Conservation (phyloP, 1,140 invertebrate genomes). For the Dendroctonus ponderosae region DNA sequence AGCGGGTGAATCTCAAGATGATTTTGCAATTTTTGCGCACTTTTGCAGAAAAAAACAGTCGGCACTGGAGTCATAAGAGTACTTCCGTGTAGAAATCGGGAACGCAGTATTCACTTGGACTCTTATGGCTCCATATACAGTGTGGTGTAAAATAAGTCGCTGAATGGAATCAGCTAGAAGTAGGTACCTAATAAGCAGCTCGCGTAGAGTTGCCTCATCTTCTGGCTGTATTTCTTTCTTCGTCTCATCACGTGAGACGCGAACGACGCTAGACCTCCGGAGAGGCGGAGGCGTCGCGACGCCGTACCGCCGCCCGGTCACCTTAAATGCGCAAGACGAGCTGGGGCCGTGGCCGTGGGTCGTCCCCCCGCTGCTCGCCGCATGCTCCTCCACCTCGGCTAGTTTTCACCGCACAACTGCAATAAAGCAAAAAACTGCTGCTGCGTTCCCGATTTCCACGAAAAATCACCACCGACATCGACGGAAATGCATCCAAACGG, state of each 20-base stretch:
- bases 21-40: no score
- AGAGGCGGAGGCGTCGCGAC: conserved; percentile 42
- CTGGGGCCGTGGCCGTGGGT: conserved; percentile 46
- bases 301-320: conserved; percentile 36
- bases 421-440: no score
- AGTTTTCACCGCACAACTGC: conserved; percentile 28
- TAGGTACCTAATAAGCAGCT: conserved; percentile 81
- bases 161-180: background rate
- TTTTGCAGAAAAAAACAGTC: no score
- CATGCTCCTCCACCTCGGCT: conserved; percentile 52
- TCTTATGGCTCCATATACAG: no score
- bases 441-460: no score
- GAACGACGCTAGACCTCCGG: conserved; percentile 32
- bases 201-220: conserved; percentile 81
- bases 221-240: conserved; percentile 64
- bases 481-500: no score
- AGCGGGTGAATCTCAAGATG: no score
- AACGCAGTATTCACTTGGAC: no score
- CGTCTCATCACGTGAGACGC: conserved; percentile 50
- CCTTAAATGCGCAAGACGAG: conserved; percentile 42
- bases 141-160: no score
- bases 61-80: no score
- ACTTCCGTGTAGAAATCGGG: no score
- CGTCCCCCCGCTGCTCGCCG: conserved; percentile 43
- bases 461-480: no score